phyloP scores from a whole-genome alignment of 2,797 vertebrate genomes.

The Sebastes iracundus region DNA sequence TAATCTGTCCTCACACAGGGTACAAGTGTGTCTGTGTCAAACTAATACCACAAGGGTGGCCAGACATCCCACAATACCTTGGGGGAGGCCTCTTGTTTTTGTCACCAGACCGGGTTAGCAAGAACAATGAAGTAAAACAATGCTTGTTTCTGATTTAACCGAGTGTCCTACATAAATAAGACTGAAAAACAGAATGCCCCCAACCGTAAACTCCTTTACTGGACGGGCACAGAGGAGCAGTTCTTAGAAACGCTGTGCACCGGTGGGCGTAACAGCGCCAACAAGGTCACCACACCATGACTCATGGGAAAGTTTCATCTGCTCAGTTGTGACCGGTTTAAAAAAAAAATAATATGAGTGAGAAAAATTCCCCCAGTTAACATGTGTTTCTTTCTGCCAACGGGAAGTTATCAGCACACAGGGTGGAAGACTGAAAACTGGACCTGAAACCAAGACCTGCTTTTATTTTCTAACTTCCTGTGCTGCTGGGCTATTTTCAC shows the following conservation, averaged over 20 bases:
- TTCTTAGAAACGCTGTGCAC: conserved; percentile 35
- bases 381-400: conserved; percentile 22
- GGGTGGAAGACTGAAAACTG: conserved; percentile 15
- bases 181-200: background rate
- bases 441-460: conserved; percentile 22
- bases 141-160: background rate
- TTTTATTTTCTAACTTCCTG: conserved; percentile 57
- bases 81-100: conserved; percentile 10
- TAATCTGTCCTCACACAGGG: conserved; percentile 31
- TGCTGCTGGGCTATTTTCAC: conserved; percentile 24
- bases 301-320: conserved; percentile 68
- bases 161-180: background rate
- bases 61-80: conserved; percentile 36
- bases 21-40: conserved; percentile 1
- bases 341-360: conserved; percentile 19
- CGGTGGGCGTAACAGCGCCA: background rate
- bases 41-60: conserved; percentile 14
- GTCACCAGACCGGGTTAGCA: background rate
- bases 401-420: background rate
- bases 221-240: background rate
- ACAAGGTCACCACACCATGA: conserved; percentile 32
- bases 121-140: conserved; percentile 44
- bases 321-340: conserved; percentile 5
- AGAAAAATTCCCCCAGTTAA: conserved; percentile 34
- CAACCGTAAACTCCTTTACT: background rate